Conservation (phyloP, 2,797 vertebrate species). For the Poecilia picta region DNA sequence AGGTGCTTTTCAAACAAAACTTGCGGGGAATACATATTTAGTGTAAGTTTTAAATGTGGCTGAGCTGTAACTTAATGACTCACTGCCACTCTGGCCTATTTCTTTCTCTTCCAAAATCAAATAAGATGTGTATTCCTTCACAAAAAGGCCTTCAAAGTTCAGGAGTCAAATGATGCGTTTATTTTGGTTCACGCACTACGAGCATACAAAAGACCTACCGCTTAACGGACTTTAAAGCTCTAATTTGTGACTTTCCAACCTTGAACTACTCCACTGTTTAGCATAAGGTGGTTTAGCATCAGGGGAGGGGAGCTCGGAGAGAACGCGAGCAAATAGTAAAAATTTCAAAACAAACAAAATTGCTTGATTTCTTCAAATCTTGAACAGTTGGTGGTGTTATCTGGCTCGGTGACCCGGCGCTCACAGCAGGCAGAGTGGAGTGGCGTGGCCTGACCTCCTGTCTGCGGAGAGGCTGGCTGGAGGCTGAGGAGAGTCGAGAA, state of each 20-base stretch:
- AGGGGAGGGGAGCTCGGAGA: slow-evolving; percentile 37
- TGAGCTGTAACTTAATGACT: slow-evolving; percentile 15
- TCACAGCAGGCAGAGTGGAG: slow-evolving; percentile 76
- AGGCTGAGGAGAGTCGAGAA: slow-evolving; percentile 70
- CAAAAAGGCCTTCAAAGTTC: slow-evolving; percentile 25
- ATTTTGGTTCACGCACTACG: slow-evolving; percentile 28
- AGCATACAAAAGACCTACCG: slow-evolving; percentile 31
- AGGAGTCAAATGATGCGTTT: slow-evolving; percentile 33
- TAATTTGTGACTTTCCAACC: slow-evolving; percentile 65
- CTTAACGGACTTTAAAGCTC: slow-evolving; percentile 40
- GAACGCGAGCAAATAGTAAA: slow-evolving; percentile 60
- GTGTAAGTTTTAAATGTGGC: slow-evolving; percentile 13
- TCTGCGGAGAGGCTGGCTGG: slow-evolving; percentile 70
- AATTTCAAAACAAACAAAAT: slow-evolving; percentile 69
- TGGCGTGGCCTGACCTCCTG: slow-evolving; percentile 80
- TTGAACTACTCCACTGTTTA: slow-evolving; percentile 61
- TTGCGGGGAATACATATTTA: slow-evolving; percentile 13
- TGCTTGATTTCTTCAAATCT: slow-evolving; percentile 79
- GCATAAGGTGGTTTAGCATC: slow-evolving; percentile 62
- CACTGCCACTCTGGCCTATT: background rate
- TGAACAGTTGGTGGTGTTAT: slow-evolving; percentile 81
- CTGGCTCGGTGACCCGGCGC: slow-evolving; percentile 76
- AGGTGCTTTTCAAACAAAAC: slow-evolving; percentile 12
- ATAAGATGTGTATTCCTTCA: slow-evolving; percentile 14
- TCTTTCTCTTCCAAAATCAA: slow-evolving; percentile 13